Evolutionary conservation across 2,113 vertebrate species (phyloP).

Genomic region (Nanorana parkeri): DNA sequence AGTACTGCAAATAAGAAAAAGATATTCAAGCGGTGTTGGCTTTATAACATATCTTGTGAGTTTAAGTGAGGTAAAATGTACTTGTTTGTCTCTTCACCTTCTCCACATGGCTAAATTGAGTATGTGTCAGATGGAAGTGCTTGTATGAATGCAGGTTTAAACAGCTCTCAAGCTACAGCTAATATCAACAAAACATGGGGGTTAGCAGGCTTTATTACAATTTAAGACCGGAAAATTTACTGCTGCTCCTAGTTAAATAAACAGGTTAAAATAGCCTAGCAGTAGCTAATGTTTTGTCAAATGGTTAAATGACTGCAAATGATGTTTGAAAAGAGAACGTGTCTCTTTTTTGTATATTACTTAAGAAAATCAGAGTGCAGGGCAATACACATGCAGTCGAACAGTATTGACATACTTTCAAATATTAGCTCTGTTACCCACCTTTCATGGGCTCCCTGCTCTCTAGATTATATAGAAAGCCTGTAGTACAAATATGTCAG

Average conservation of each 20-base stretch:
- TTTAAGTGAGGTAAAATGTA: conserved; percentile 55
- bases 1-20: neutral
- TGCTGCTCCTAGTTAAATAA: conserved; percentile 46
- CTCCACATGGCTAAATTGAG: conserved; percentile 38
- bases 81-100: conserved; percentile 60
- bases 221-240: conserved; percentile 35
- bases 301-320: conserved; percentile 52
- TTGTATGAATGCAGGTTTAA: conserved; percentile 40
- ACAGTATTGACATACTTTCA: no score
- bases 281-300: conserved; percentile 47
- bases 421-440: no score
- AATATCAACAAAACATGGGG: conserved; percentile 36
- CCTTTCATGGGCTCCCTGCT: no score
- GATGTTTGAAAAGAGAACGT: neutral
- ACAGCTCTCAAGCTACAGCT: neutral
- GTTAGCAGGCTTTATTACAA: neutral
- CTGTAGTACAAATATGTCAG: no score
- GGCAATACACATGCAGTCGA: no score
- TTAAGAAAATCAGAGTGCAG: no score
- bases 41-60: neutral
- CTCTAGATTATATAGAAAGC: no score
- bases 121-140: conserved; percentile 41
- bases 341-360: no score
- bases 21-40: neutral
- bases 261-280: conserved; percentile 51